A percentile compares a stretch with the other conserved stretches of the same genome.
These are phyloP conservation scores for Apis florea DNA, from an alignment of 1,140 invertebrate species.

Conservation along the genomic window DNA sequence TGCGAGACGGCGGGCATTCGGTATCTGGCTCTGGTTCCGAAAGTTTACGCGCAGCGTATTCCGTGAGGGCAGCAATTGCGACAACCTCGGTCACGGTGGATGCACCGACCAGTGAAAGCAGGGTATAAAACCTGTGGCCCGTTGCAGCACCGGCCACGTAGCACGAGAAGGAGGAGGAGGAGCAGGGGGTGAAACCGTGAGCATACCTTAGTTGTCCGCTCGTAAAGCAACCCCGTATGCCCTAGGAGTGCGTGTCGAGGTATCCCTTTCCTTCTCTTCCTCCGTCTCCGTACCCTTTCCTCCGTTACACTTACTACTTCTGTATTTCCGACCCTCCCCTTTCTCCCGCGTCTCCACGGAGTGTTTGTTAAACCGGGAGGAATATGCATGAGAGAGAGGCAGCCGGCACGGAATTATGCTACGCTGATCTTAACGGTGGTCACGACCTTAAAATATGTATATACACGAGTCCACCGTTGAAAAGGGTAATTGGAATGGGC, in stretches of 20 bases:
- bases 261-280: constrained; percentile 57
- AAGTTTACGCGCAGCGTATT: constrained; percentile 62
- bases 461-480: constrained; percentile 44
- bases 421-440: constrained; percentile 74
- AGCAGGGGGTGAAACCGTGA: constrained; percentile 67
- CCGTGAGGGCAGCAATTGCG: constrained; percentile 56
- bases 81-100: constrained; percentile 69
- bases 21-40: constrained; percentile 47
- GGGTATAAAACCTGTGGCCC: constrained; percentile 76
- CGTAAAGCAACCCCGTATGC: constrained; percentile 80
- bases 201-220: constrained; percentile 80
- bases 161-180: constrained; percentile 50
- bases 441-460: constrained; percentile 69
- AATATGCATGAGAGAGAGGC: constrained; percentile 78
- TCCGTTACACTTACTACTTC: constrained; percentile 25
- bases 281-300: constrained; percentile 34
- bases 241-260: constrained; percentile 72
- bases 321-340: constrained; percentile 38
- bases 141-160: constrained; percentile 70
- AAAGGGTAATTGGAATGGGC: constrained; percentile 37
- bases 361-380: constrained; percentile 68
- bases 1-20: constrained; percentile 18
- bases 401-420: constrained; percentile 69
- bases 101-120: constrained; percentile 65
- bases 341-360: constrained; percentile 55